Percentiles rank a stretch among this genome's conserved stretches.
Conservation (phyloP, 2,888 invertebrate genomes). For the Physocephala rufipes region DNA sequence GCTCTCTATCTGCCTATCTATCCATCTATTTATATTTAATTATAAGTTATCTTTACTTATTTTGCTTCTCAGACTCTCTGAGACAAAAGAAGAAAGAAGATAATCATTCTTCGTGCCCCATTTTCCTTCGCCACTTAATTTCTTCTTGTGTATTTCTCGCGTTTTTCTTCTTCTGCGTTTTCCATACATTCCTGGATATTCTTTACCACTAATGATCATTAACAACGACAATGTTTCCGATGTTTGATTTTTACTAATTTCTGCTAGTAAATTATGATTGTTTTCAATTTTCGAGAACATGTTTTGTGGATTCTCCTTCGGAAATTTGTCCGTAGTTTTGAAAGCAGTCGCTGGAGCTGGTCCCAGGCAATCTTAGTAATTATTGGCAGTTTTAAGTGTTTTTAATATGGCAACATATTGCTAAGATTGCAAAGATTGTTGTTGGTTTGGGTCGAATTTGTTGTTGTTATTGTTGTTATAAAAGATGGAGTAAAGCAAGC, state of each 20-base stretch:
- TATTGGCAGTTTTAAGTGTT: slow-evolving; percentile 4
- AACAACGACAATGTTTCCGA: slow-evolving; percentile 3
- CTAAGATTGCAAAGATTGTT: not conserved
- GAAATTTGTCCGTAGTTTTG: too few relatives aligned
- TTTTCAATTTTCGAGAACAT: not conserved
- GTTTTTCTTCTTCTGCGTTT: not conserved
- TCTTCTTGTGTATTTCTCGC: not conserved
- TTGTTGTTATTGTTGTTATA: not conserved
- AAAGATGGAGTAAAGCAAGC: not conserved
- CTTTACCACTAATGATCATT: not conserved
- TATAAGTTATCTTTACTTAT: too few relatives aligned
- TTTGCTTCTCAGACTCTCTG: too few relatives aligned
- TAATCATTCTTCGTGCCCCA: not conserved
- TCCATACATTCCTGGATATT: not conserved
- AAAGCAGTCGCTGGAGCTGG: not conserved
- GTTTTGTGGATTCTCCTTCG: not conserved
- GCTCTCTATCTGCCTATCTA: too few relatives aligned
- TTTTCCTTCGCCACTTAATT: not conserved
- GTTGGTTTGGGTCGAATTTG: not conserved
- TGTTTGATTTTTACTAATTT: not conserved
- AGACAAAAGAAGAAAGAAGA: not conserved
- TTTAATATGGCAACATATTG: not conserved
- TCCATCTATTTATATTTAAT: too few relatives aligned
- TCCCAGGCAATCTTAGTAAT: not conserved
- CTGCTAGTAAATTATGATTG: not conserved